Percentiles rank a stretch among this genome's conserved stretches.
These are phyloP conservation scores for Stichodactyla mertensii DNA, from an alignment of 64 coral and sea anemone species.

Conservation along the genomic window DNA sequence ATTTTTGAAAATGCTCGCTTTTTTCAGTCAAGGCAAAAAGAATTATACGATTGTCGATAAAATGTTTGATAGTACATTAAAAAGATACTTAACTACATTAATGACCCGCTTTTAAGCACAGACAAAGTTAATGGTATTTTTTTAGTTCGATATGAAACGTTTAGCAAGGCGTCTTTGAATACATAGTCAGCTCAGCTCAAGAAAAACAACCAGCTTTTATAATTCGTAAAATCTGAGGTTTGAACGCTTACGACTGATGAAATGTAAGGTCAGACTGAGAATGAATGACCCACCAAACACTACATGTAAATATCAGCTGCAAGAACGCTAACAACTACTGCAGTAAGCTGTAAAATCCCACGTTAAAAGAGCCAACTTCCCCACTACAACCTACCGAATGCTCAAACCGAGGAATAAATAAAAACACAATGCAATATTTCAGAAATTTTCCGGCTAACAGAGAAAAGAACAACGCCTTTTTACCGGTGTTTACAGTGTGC, in stretches of 20 bases:
- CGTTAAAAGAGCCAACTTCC: neutral
- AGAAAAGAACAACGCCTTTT: slow-evolving; percentile 6
- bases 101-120: too few species aligned
- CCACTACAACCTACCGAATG: neutral
- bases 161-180: too few species aligned
- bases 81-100: too few species aligned
- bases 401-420: neutral
- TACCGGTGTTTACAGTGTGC: neutral
- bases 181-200: too few species aligned
- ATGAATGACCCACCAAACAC: neutral
- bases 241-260: neutral
- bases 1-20: neutral
- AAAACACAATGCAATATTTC: neutral
- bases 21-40: neutral
- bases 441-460: neutral
- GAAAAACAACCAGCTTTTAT: neutral
- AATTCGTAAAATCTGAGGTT: neutral
- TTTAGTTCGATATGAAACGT: too few species aligned
- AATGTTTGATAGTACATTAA: neutral
- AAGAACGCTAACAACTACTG: neutral
- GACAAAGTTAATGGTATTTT: too few species aligned
- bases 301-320: neutral
- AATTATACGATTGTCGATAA: neutral
- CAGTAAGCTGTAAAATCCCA: neutral
- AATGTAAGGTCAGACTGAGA: neutral